Base-by-base conservation (phyloP, 2,113 vertebrate species). In the Zosterops borbonicus region DNA sequence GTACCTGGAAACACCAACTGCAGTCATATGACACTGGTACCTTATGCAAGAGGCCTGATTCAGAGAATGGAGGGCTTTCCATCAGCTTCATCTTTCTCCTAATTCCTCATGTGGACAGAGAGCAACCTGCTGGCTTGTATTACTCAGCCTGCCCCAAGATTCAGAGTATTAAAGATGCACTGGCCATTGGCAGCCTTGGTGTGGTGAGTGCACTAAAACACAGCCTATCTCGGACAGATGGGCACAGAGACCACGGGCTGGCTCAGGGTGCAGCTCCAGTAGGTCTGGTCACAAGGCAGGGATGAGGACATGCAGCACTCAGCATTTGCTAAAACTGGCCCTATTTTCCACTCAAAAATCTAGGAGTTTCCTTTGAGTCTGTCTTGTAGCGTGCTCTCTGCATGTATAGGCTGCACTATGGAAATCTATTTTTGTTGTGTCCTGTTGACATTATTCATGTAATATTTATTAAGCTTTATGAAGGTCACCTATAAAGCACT, bases 341-440 rank as follows among this genome's bases (percentile, higher is more conserved):
- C 37, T 69, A 20, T 88, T 85, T 76, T 76, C 47, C 41, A 11
- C 29, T 49, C 55, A 18, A 33, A 81, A 70, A 52, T 69, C 17
- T 76, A 18, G 49, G 67, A 93, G 55, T 46, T 88, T 91, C 75
- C 67, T 84, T 75, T 76, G 49, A 37, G 28, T 73, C 28, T 69
- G 3, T 75, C 28, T 47, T 42, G 21, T 39, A 59, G 67, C 0
- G 0, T 42, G 41, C 41, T 69, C 31, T 60, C 3, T 74, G 65
- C 23, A 18, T 0, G 0, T 15, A 42, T 6, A 55, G 50, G 19
- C 33, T 67, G 50, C 0, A 0, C 29, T 83, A 44, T 53, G 58
- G 63, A 41, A 74, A 46, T 88, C 80, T 94, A 27, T 92, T 95
- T 96, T 87, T 90, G 53, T 90, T 85, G 71, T 77, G 68, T 67